phyloP scores from a whole-genome alignment of 2,797 vertebrate species.

The Pteronotus mesoamericanus region DNA sequence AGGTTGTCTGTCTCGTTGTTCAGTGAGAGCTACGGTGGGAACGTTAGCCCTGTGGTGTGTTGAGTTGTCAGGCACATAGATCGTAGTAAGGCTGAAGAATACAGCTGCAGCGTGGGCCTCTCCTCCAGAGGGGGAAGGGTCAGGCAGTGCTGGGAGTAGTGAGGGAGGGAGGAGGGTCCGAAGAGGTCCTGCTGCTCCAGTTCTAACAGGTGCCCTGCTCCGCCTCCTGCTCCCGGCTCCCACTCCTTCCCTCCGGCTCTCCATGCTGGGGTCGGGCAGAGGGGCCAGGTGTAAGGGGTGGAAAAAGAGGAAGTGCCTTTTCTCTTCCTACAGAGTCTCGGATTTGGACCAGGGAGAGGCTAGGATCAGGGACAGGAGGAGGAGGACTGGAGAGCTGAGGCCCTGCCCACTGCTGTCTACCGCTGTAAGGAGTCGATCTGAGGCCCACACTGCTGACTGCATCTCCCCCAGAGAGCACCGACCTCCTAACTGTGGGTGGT shows the following conservation, averaged over 20 bases:
- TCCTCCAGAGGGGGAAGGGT: not conserved
- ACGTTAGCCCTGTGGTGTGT: constrained; percentile 57
- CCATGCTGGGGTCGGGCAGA: not conserved
- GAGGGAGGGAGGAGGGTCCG: not conserved
- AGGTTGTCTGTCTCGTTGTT: constrained; percentile 7
- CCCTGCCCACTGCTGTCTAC: not conserved
- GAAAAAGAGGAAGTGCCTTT: constrained; percentile 7
- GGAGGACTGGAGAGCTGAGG: not conserved
- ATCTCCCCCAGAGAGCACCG: not conserved
- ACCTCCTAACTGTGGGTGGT: not conserved
- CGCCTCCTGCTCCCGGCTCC: not conserved
- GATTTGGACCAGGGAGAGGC: constrained; percentile 15
- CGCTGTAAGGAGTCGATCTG: not conserved
- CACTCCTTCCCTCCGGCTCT: not conserved
- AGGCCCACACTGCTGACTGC: not conserved
- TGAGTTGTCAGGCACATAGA: constrained; percentile 72
- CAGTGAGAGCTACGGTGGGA: not conserved
- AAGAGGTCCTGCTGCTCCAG: not conserved
- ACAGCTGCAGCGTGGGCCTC: constrained; percentile 22
- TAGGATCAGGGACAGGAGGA: not conserved
- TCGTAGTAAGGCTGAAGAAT: constrained; percentile 68
- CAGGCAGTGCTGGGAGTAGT: not conserved
- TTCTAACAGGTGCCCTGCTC: not conserved
- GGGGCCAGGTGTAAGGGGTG: not conserved
- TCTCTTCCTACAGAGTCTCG: constrained; percentile 14